Evolutionary conservation across 2,113 vertebrate species (phyloP).

Genomic region (Thomomys bottae): DNA sequence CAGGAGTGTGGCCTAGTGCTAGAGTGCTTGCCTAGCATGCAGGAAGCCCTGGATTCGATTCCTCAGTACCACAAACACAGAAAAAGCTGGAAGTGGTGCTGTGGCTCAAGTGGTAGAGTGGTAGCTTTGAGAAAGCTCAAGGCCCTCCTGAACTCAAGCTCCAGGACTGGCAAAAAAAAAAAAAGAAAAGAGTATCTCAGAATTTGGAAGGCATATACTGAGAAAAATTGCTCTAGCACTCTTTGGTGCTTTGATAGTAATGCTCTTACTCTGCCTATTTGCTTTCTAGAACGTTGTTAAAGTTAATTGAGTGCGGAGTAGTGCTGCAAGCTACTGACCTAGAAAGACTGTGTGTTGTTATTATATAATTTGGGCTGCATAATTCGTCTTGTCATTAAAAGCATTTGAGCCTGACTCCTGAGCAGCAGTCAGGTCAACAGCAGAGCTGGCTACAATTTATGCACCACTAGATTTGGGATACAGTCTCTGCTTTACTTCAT

Average conservation of each 20-base stretch:
- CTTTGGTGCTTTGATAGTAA: background rate
- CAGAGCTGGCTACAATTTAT: background rate
- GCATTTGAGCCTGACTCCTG: background rate
- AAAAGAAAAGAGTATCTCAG: background rate
- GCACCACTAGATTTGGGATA: background rate
- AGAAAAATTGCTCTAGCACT: background rate
- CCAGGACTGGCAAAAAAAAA: too few species aligned
- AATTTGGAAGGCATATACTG: background rate
- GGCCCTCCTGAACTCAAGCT: too few species aligned
- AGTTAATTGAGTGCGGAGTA: constrained; percentile 22
- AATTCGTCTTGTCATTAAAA: background rate
- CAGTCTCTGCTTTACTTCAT: background rate
- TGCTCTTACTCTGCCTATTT: background rate
- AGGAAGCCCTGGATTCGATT: too few species aligned
- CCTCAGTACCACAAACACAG: too few species aligned
- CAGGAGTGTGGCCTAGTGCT: too few species aligned
- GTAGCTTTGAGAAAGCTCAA: too few species aligned
- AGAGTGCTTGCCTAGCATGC: too few species aligned
- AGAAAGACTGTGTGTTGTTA: constrained; percentile 18
- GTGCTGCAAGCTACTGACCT: constrained; percentile 21
- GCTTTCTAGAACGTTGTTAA: background rate
- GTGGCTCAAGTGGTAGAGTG: too few species aligned
- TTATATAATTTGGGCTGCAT: background rate
- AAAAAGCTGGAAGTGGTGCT: too few species aligned
- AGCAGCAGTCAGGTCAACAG: background rate